Evolutionary conservation across 2,888 invertebrate species (phyloP).

Genomic region (Amaurobius ferox): DNA sequence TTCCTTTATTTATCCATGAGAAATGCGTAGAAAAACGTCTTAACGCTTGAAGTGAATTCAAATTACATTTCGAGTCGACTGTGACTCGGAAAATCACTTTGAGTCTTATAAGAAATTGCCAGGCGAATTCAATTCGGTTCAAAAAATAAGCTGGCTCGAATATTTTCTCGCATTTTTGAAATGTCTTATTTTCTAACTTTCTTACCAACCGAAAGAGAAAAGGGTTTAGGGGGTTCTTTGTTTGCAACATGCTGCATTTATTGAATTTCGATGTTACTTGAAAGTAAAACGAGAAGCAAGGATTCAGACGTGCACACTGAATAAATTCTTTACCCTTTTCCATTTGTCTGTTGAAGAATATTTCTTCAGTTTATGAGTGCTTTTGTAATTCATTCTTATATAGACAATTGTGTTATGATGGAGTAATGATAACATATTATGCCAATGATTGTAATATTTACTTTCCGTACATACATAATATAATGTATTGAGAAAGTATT

Average conservation of each 20-base stretch:
- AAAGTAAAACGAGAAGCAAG: constrained; percentile 56
- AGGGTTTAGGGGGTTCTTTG: constrained; percentile 19
- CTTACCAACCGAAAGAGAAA: background rate
- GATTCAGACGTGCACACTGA: constrained; percentile 44
- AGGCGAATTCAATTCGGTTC: constrained; percentile 53
- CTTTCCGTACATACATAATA: too few relatives aligned
- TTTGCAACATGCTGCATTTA: constrained; percentile 65
- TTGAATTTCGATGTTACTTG: constrained; percentile 68
- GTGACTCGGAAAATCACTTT: background rate
- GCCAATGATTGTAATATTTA: too few relatives aligned
- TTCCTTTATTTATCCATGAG: constrained; percentile 3
- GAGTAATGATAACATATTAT: too few relatives aligned
- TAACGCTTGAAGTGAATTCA: background rate
- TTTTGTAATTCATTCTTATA: too few relatives aligned
- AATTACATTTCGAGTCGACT: constrained; percentile 5
- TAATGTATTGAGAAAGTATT: too few relatives aligned
- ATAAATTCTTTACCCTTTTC: constrained; percentile 39
- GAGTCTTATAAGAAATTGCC: background rate
- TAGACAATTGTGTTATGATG: too few relatives aligned
- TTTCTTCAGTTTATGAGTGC: too few relatives aligned
- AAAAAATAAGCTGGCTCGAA: constrained; percentile 45
- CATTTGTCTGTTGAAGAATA: constrained; percentile 14
- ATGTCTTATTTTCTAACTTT: constrained; percentile 23
- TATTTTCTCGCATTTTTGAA: constrained; percentile 35
- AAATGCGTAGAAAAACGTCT: background rate